phyloP scores from a whole-genome alignment of 2,888 invertebrate genomes.

The Dicycla oo region DNA sequence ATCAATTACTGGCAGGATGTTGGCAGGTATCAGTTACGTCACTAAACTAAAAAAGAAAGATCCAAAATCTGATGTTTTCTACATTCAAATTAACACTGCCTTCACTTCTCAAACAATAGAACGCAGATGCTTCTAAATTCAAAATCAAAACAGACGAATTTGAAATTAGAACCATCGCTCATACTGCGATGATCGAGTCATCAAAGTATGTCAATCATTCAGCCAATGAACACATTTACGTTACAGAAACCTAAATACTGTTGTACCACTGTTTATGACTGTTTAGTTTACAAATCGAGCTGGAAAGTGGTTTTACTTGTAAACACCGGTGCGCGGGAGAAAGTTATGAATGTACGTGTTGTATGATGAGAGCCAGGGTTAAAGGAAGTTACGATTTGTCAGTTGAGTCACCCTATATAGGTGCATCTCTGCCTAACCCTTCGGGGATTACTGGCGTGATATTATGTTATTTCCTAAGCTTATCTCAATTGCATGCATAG shows the following conservation, averaged over 20 bases:
- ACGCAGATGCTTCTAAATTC: too few species aligned
- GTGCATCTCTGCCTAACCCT: too few species aligned
- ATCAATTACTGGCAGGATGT: too few species aligned
- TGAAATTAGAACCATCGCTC: constrained; percentile 28
- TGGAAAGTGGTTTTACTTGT: constrained; percentile 66
- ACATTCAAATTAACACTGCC: too few species aligned
- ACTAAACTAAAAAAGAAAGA: too few species aligned
- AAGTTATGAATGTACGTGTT: constrained; percentile 48
- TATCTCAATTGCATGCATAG: not conserved
- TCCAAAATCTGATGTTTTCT: too few species aligned
- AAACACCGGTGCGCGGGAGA: constrained; percentile 58
- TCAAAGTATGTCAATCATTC: constrained; percentile 37
- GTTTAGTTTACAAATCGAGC: constrained; percentile 53
- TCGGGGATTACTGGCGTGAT: too few species aligned
- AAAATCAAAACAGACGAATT: not conserved
- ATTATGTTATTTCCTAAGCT: too few species aligned
- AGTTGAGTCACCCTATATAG: too few species aligned
- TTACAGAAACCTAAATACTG: constrained; percentile 60
- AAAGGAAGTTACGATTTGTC: constrained; percentile 7
- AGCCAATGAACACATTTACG: constrained; percentile 49
- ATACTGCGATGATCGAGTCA: constrained; percentile 34
- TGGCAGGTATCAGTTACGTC: too few species aligned
- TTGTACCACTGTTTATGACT: constrained; percentile 27
- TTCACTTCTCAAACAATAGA: too few species aligned
- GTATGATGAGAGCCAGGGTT: constrained; percentile 45